A percentile compares a stretch with the other conserved stretches of the same genome.
Evolutionary conservation across 2,113 vertebrate genomes (phyloP).

Genomic region (Talpa occidentalis): DNA sequence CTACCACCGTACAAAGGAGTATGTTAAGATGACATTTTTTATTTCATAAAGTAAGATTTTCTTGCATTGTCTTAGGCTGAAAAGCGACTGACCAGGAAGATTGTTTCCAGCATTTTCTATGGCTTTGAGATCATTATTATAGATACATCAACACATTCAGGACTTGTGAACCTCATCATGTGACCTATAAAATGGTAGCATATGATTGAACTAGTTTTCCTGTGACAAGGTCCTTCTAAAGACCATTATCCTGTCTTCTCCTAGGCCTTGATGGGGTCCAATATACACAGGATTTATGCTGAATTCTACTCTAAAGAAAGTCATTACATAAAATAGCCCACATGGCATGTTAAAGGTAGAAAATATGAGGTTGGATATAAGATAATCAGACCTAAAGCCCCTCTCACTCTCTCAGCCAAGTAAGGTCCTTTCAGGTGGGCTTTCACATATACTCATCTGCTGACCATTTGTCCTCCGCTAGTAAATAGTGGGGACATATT

Average conservation of each 20-base stretch:
- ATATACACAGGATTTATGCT: neutral
- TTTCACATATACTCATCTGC: neutral
- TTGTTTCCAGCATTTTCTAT: slow-evolving; percentile 11
- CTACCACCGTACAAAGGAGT: neutral
- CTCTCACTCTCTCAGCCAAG: neutral
- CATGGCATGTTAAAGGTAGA: neutral
- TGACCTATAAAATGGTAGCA: neutral
- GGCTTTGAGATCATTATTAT: neutral
- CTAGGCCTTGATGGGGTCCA: neutral
- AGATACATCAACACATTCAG: neutral
- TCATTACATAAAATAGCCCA: neutral
- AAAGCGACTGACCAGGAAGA: slow-evolving; percentile 16
- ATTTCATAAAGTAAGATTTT: slow-evolving; percentile 30
- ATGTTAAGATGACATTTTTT: slow-evolving; percentile 17
- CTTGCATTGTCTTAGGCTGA: neutral
- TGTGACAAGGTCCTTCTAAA: slow-evolving; percentile 7
- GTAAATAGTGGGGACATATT: neutral
- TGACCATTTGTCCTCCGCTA: neutral
- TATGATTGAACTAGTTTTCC: neutral
- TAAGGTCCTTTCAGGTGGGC: neutral
- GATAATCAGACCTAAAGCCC: neutral
- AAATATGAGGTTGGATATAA: neutral
- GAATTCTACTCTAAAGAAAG: slow-evolving; percentile 42
- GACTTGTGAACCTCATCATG: neutral
- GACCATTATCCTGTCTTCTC: neutral